These are phyloP conservation scores for Cephus cinctus DNA, from an alignment of 1,140 invertebrate genomes.

Conservation along the genomic window DNA sequence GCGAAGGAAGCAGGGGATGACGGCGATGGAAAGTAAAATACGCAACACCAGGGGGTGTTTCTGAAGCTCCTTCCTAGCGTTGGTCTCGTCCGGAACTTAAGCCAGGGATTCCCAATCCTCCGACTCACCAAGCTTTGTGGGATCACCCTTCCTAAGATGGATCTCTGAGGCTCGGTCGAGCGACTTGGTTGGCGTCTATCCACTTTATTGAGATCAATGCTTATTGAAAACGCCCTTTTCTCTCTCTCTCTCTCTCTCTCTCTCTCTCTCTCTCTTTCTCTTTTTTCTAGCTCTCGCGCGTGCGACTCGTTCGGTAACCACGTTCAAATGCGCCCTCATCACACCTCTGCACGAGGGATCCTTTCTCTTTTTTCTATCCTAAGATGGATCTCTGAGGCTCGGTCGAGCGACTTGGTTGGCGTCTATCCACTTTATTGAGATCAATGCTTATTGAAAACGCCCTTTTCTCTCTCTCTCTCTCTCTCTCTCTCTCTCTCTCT, in stretches of 20 bases:
- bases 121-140: constrained; percentile 1
- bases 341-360: not conserved
- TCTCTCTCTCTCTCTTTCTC: constrained; percentile 1
- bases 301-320: too few species aligned
- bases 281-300: constrained; percentile 5
- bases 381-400: constrained; percentile 2
- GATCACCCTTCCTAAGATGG: constrained; percentile 8
- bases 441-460: constrained; percentile 5
- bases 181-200: constrained; percentile 17
- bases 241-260: not conserved
- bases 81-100: too few species aligned
- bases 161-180: constrained; percentile 7
- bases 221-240: constrained; percentile 19
- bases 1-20: too few species aligned
- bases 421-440: constrained; percentile 7
- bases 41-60: not conserved
- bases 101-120: too few species aligned
- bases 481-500: not conserved
- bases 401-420: not conserved
- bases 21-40: not conserved
- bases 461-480: not conserved
- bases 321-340: constrained; percentile 10
- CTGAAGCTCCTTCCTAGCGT: too few species aligned
- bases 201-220: constrained; percentile 24
- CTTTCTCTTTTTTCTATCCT: not conserved